These are phyloP conservation scores for Drosophila mulleri DNA, from an alignment of 2,888 invertebrate genomes.

Conservation along the genomic window DNA sequence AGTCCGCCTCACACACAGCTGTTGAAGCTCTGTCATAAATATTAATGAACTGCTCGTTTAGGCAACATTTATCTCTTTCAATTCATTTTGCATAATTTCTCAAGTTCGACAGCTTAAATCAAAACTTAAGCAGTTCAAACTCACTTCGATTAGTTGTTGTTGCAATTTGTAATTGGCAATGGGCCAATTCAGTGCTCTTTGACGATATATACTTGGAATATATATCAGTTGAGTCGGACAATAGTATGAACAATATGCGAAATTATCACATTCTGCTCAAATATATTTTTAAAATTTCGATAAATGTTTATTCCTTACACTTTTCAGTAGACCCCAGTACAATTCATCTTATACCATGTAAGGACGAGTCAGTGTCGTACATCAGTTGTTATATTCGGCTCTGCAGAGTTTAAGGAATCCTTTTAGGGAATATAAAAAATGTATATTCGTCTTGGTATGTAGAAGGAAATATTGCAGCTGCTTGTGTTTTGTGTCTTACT, in stretches of 20 bases:
- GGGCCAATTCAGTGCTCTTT: not conserved
- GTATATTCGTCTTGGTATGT: not conserved
- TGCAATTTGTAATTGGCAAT: constrained; percentile 45
- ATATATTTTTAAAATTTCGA: too few relatives aligned
- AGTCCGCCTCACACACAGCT: constrained; percentile 11
- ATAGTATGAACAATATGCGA: too few relatives aligned
- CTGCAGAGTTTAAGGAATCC: not conserved
- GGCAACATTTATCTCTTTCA: constrained; percentile 27
- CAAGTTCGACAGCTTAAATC: constrained; percentile 26
- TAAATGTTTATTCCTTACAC: too few relatives aligned
- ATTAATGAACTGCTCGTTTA: constrained; percentile 69
- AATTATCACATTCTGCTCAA: too few relatives aligned
- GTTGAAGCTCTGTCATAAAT: constrained; percentile 61
- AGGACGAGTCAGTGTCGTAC: too few relatives aligned
- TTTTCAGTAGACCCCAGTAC: too few relatives aligned
- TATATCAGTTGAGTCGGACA: too few relatives aligned
- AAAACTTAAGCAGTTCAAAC: constrained; percentile 31
- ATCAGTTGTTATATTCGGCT: not conserved
- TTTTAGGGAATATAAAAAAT: constrained; percentile 1
- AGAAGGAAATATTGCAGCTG: constrained; percentile 3
- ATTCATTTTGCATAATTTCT: constrained; percentile 57
- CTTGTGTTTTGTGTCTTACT: constrained; percentile 12
- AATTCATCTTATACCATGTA: too few relatives aligned
- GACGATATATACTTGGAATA: not conserved
- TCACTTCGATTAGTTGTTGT: constrained; percentile 31